Evolutionary conservation across 2,888 invertebrate species (phyloP).

Genomic region (Leuctra nigra): DNA sequence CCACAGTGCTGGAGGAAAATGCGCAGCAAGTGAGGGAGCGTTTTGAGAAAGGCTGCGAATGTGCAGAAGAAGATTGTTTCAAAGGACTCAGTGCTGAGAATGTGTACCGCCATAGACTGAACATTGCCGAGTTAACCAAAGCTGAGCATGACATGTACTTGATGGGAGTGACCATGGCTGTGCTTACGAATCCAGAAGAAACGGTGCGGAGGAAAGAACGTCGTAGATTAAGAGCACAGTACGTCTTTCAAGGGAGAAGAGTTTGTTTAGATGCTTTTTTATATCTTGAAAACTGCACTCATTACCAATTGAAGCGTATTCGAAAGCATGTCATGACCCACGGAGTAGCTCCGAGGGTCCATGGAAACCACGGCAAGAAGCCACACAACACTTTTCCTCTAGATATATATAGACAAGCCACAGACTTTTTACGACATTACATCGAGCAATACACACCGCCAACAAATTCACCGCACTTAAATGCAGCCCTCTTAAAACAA

Average conservation of each 20-base stretch:
- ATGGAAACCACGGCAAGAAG: conserved; percentile 73
- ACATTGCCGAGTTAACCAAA: conserved; percentile 72
- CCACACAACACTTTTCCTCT: conserved; percentile 74
- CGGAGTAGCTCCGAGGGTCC: conserved; percentile 69
- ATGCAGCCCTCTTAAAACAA: conserved; percentile 8
- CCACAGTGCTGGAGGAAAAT: conserved; percentile 63
- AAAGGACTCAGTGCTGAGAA: conserved; percentile 65
- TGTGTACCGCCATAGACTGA: conserved; percentile 67
- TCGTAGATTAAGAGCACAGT: conserved; percentile 63
- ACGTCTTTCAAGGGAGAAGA: conserved; percentile 69
- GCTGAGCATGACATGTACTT: conserved; percentile 79
- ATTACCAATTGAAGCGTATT: conserved; percentile 70
- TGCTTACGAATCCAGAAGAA: conserved; percentile 62
- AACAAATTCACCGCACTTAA: conserved; percentile 13
- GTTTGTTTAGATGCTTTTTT: conserved; percentile 73
- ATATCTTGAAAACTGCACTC: conserved; percentile 72
- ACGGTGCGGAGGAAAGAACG: conserved; percentile 65
- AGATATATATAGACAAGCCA: conserved; percentile 71
- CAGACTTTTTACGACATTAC: conserved; percentile 67
- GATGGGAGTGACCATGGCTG: conserved; percentile 80
- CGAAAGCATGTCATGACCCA: conserved; percentile 72
- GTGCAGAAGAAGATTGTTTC: conserved; percentile 69
- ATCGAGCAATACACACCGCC: conserved; percentile 53
- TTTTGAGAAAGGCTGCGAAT: conserved; percentile 66
- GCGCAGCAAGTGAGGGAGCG: conserved; percentile 60